Conservation (phyloP, 2,888 invertebrate genomes). For the Alviniconcha strummeri region DNA sequence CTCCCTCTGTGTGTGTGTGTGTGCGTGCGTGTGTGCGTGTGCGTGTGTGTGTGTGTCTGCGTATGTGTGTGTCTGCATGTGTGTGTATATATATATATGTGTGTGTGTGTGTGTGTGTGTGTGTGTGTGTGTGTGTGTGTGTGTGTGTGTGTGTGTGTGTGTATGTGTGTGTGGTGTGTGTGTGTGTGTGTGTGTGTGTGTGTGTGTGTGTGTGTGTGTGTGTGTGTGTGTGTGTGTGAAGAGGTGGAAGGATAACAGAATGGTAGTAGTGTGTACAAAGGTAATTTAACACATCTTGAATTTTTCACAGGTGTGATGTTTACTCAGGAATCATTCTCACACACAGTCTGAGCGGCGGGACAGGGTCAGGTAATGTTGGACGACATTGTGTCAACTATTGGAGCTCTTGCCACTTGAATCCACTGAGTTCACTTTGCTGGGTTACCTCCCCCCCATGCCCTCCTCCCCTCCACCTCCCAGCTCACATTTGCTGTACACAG, state of each 20-base stretch:
- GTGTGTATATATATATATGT: neutral
- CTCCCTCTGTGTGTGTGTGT: neutral
- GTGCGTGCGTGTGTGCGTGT: neutral
- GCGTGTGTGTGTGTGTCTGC: neutral
- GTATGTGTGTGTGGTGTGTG: neutral
- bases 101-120: constrained; percentile 2
- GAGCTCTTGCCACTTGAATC: too few relatives aligned
- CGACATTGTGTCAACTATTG: too few relatives aligned
- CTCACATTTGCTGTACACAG: too few relatives aligned
- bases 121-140: constrained; percentile 9
- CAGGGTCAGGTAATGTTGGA: constrained; percentile 64
- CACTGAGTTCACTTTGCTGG: too few relatives aligned
- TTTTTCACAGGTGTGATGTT: constrained; percentile 61
- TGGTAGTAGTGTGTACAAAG: too few relatives aligned
- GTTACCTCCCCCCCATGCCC: too few relatives aligned
- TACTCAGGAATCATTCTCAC: constrained; percentile 65
- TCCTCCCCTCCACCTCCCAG: too few relatives aligned
- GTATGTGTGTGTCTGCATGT: neutral
- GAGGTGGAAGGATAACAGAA: too few relatives aligned
- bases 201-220: neutral
- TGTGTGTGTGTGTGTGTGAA: too few relatives aligned
- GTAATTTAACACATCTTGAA: too few relatives aligned
- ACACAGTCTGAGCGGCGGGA: constrained; percentile 72
- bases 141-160: constrained; percentile 6
- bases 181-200: constrained; percentile 1